Percentiles rank a stretch among this genome's conserved stretches.
Evolutionary conservation across 2,113 vertebrate species (phyloP).

Genomic region (Cricetomys ansorgei): DNA sequence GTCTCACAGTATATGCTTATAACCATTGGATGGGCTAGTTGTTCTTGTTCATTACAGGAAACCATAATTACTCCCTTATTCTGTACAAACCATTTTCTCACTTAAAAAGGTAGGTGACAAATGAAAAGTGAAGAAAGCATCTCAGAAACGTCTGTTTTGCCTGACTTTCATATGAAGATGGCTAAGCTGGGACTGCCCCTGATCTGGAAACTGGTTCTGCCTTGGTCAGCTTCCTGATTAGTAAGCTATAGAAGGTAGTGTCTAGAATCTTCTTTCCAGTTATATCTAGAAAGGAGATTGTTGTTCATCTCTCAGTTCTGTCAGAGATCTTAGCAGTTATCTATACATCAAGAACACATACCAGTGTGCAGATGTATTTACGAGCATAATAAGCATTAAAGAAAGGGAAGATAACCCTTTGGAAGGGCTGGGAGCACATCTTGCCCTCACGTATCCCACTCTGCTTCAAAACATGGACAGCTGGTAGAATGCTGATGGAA

Average conservation of each 20-base stretch:
- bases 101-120: conserved; percentile 4
- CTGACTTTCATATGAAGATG: background rate
- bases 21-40: no score
- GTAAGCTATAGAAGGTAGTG: background rate
- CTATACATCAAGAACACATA: conserved; percentile 77
- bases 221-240: background rate
- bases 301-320: conserved; percentile 68
- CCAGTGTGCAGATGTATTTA: conserved; percentile 74
- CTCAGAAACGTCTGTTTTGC: background rate
- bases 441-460: background rate
- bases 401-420: background rate
- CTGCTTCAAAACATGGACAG: background rate
- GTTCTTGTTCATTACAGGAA: background rate
- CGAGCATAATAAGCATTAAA: conserved; percentile 66
- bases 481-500: rapidly evolving
- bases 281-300: conserved; percentile 40
- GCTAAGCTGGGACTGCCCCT: background rate
- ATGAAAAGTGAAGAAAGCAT: background rate
- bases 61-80: background rate
- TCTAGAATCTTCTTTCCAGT: background rate
- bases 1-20: rapidly evolving
- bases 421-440: no score
- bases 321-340: conserved; percentile 77
- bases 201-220: background rate
- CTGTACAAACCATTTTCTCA: background rate